These are phyloP conservation scores for Heterodera carotae DNA, from an alignment of 1,140 invertebrate species.

Conservation along the genomic window DNA sequence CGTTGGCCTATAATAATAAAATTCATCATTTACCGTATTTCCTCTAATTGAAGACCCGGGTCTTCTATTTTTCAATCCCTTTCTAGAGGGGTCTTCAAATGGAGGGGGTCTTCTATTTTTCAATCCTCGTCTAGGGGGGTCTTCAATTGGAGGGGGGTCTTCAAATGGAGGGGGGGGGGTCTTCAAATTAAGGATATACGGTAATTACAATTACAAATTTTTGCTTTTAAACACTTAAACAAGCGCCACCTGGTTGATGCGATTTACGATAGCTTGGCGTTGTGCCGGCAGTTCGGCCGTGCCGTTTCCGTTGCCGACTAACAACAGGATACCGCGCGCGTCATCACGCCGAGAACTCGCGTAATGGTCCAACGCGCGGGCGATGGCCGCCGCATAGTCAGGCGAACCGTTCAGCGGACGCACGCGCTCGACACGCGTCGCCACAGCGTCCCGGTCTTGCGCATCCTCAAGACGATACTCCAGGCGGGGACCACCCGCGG, in stretches of 20 bases:
- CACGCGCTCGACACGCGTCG: slow-evolving; percentile 46
- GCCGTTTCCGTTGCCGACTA: slow-evolving; percentile 55
- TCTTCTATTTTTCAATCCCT: too few relatives aligned
- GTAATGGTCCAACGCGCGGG: slow-evolving; percentile 46
- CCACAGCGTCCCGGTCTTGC: slow-evolving; percentile 46
- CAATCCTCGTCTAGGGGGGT: too few relatives aligned
- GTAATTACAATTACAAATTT: too few relatives aligned
- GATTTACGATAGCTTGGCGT: slow-evolving; percentile 35
- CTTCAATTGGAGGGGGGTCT: too few relatives aligned
- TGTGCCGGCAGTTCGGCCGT: slow-evolving; percentile 37
- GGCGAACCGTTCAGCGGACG: slow-evolving; percentile 36
- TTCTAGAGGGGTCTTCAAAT: too few relatives aligned
- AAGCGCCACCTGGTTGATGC: slow-evolving; percentile 31
- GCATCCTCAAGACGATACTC: slow-evolving; percentile 43
- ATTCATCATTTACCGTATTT: not conserved
- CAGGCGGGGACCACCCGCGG: slow-evolving; percentile 41
- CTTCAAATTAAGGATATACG: too few relatives aligned
- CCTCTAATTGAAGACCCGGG: too few relatives aligned
- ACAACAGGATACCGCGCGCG: slow-evolving; percentile 44
- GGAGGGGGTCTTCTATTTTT: too few relatives aligned
- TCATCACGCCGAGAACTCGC: slow-evolving; percentile 38
- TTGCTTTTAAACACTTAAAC: slow-evolving; percentile 30
- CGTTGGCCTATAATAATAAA: slow-evolving; percentile 35
- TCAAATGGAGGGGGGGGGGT: too few relatives aligned
- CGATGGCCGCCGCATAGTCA: slow-evolving; percentile 48